Base-by-base conservation (phyloP, 2,113 vertebrate genomes). In the Rana temporaria region DNA sequence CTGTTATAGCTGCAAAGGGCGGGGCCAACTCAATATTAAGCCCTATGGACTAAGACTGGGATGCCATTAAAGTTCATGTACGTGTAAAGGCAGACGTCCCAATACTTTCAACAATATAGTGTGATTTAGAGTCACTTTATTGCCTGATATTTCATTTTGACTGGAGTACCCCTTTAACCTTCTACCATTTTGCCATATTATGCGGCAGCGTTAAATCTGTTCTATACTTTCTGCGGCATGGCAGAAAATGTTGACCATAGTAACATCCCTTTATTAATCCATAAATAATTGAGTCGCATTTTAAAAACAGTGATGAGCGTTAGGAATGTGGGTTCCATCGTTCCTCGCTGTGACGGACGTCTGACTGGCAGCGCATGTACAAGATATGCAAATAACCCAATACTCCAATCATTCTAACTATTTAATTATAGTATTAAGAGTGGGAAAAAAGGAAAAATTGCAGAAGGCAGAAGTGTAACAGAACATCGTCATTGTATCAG, bases 231-330 rank as follows among this genome's bases (percentile, higher is more conserved):
- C 16, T 22, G 8, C 24, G 18, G 7, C 7, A 19, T 3, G 52
- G n/a, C 20, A 73, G 69, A 73, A 81, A 81, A 73, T 38, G 55
- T 65, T 60, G 32, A 38, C 24, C 59, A 16, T 18, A 11, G 17
- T 73, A 81, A 73, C 53, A 34, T 72, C 22, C 48, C 19, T 16
- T 19, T 73, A 81, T 81, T 73, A 81, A 73, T 34, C 19, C 65
- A 69, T 81, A 65, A 81, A 81, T 81, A 81, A 81, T 73, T 73
- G 60, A 81, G 56, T 60, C 24, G 20, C 38, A 64, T 81, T 73
- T 30, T 38, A 53, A 73, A 73, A 34, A 38, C 59, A 22, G 42
- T 55, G 48, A 73, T 34, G 59, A 48, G 78, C 66, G 20, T 70
- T 57, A 72, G 72, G 72, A 73, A 53, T 22, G 38, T 22, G 67